Base-by-base conservation (phyloP, 2,113 vertebrate species). In the Mesoclemmys tuberculata region DNA sequence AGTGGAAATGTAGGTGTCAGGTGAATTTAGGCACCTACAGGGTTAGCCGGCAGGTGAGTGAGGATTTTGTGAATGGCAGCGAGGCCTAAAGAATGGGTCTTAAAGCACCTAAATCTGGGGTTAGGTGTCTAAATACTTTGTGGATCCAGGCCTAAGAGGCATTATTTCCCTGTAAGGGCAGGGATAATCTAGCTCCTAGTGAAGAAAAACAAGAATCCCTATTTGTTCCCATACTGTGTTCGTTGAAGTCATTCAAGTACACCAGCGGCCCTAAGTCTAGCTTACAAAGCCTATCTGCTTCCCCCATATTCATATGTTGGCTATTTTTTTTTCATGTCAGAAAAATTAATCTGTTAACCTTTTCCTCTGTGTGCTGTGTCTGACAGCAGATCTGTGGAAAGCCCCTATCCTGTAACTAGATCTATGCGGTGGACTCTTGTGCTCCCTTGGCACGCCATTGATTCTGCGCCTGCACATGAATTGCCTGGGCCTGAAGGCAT, bases 371-470 rank as follows among this genome's bases (percentile, higher is more conserved):
- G 55, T 74, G 61, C 79, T 75, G 54, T 54, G 82, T 31, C 26
- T 1, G 0, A 29, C 51, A 82, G 89, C 19, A 0, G 5, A 46
- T 31, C 74, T 38, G 38, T 77, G 85, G 74, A 80, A 61, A 88
- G 24, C 18, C 51, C 52, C 38, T 13, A 1, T 29, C 41, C 22
- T 44, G 22, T 46, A 41, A 75, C 41, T 84, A 87, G 55, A 74
- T 86, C 64, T 1, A 0, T 3, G 6, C 4, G 12, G 2, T 3
- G 29, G 3, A 4, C 1, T 0, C 13, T 75, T 2, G 0, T 7
- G 52, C 35, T 68, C 74, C 8, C 5, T 2, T 3, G 82, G 19
- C 16, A 4, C 14, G 71, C 49, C 22, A 6, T 0, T 4, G 75
- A 79, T 41, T 27, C 80, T 56, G 58, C 6, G 29, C 56, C 11